Conservation (phyloP, 2,888 invertebrate species). For the Byasa hedistus region DNA sequence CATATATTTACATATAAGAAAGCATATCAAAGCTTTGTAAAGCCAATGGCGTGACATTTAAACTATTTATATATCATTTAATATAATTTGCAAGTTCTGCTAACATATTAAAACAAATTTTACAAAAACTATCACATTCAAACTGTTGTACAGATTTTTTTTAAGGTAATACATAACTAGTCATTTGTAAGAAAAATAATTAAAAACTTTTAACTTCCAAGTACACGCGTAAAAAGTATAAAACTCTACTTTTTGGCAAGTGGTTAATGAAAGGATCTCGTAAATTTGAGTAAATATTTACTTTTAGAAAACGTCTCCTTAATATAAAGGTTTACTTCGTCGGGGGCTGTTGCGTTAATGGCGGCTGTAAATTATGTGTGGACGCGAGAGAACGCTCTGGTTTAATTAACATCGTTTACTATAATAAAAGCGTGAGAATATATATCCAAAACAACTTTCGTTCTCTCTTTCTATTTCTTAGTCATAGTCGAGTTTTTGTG, state of each 20-base stretch:
- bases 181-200: too few species aligned
- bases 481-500: too few species aligned
- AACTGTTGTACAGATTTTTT: too few species aligned
- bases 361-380: constrained; percentile 11
- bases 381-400: neutral
- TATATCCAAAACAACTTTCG: neutral
- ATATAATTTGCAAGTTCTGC: too few species aligned
- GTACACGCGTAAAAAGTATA: neutral
- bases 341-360: constrained; percentile 8
- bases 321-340: constrained; percentile 9
- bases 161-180: too few species aligned
- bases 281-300: neutral
- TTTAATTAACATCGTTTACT: constrained; percentile 8
- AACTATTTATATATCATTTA: too few species aligned
- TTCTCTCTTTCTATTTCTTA: neutral
- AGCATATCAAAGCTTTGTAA: neutral
- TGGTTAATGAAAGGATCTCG: neutral
- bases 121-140: too few species aligned
- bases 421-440: neutral
- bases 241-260: neutral
- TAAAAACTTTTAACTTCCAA: too few species aligned
- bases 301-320: neutral
- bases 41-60: too few species aligned
- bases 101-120: too few species aligned
- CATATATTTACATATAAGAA: neutral